Evolutionary conservation across 2,888 invertebrate genomes (phyloP).

Genomic region (Invenusta paracnida): DNA sequence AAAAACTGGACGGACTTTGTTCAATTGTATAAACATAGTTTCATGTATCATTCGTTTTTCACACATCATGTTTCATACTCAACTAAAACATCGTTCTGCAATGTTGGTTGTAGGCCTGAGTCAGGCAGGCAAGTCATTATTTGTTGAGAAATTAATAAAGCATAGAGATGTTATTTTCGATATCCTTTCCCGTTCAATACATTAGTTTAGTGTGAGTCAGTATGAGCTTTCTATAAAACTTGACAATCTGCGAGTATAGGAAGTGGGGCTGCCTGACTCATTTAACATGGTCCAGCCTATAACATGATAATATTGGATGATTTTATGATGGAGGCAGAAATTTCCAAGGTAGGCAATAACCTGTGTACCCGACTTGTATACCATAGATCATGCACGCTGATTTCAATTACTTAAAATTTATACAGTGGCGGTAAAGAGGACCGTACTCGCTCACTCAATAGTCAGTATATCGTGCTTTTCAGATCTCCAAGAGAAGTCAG

Average conservation of each 20-base stretch:
- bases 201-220: neutral
- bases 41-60: too few relatives aligned
- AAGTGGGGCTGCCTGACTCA: neutral
- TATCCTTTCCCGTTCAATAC: neutral
- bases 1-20: too few relatives aligned
- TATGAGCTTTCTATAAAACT: neutral
- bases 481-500: neutral
- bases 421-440: neutral
- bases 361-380: neutral
- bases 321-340: constrained; percentile 15
- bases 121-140: too few relatives aligned
- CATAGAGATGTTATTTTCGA: neutral
- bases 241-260: neutral
- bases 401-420: neutral
- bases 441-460: neutral
- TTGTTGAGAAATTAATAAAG: too few relatives aligned
- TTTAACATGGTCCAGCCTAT: neutral
- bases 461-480: neutral
- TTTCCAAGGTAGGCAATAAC: neutral
- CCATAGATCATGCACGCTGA: neutral
- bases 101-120: neutral
- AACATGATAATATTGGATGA: neutral
- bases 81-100: constrained; percentile 13
- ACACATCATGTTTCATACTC: too few relatives aligned
- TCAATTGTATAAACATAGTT: too few relatives aligned